Evolutionary conservation across 2,113 vertebrate genomes (phyloP).

Genomic region (Cranoglanis bouderius): DNA sequence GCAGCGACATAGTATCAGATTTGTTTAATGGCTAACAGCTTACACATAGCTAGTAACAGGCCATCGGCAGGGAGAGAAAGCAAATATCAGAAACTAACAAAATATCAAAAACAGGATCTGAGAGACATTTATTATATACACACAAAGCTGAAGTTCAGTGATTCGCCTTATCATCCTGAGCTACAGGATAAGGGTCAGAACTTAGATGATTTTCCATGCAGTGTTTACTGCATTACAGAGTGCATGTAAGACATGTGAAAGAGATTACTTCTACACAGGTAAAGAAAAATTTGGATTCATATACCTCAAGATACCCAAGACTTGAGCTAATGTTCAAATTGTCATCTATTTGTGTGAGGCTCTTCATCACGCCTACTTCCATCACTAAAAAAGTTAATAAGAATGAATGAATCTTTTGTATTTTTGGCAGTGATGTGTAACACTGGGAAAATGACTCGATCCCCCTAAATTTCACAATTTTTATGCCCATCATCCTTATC

Average conservation of each 20-base stretch:
- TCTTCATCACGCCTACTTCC: not conserved
- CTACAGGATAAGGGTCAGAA: not conserved
- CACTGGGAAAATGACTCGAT: not conserved
- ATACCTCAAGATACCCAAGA: not conserved
- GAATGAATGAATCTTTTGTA: not conserved
- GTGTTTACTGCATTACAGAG: not conserved
- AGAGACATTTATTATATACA: not conserved
- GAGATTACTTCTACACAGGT: not conserved
- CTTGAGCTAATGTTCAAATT: not conserved
- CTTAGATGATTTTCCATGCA: no score
- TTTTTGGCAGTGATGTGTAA: not conserved
- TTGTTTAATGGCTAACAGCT: constrained; percentile 53
- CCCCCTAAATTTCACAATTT: not conserved
- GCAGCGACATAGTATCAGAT: constrained; percentile 44
- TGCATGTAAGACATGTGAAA: not conserved
- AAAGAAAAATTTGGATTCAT: not conserved
- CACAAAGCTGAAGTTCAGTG: not conserved
- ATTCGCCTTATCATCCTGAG: not conserved
- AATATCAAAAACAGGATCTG: not conserved
- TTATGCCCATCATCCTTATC: not conserved
- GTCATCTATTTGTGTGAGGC: not conserved
- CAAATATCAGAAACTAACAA: no score
- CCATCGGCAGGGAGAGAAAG: constrained; percentile 34
- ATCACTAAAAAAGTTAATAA: not conserved
- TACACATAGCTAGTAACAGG: constrained; percentile 47